Evolutionary conservation across 2,797 vertebrate genomes (phyloP), one percentile per base, ranked within the genome.

Genomic region (Telmatherina bonti): DNA sequence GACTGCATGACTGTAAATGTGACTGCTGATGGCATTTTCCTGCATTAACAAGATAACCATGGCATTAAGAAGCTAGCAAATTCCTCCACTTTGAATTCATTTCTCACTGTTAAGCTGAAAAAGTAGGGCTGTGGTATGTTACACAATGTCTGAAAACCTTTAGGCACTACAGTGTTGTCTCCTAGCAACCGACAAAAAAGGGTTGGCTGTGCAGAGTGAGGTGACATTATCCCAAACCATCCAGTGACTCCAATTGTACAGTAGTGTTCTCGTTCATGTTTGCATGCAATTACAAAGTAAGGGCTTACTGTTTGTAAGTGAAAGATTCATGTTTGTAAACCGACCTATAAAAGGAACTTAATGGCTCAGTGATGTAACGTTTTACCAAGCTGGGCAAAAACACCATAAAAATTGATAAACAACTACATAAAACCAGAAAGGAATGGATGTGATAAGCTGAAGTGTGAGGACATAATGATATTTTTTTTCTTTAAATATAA

Each of bases 151-250:
- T 85, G 78, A 74, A 85, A 89, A 91, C 91, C 89, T 90, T 88
- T 86, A 86, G 90, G 88, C 88, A 77, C 76, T 79, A 81, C 82
- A 81, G 83, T 81, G 80, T 85, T 88, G 91, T 94, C 82, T 93
- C 93, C 91, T 93, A 92, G 93, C 93, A 94, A 94, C 93, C 85
- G 78, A 83, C 72, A 79, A 83, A 91, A 43, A 84, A 79, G 86
- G 86, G 82, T 75, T 89, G 85, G 84, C 74, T 82, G 76, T 79
- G 72, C 83, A 80, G 87, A 55, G 30, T 81, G 77, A 89, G 77
- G 85, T 88, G 85, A 88, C 84, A 83, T 81, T 84, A 87, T 88
- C 78, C 84, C 70, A 83, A 88, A 89, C 77, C 79, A 83, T 79
- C 75, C 66, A 72, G 57, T 59, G 36, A 83, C 74, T 83, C 67